These are phyloP conservation scores for Drosophila jambulina DNA, from an alignment of 1,140 invertebrate genomes.

Conservation along the genomic window DNA sequence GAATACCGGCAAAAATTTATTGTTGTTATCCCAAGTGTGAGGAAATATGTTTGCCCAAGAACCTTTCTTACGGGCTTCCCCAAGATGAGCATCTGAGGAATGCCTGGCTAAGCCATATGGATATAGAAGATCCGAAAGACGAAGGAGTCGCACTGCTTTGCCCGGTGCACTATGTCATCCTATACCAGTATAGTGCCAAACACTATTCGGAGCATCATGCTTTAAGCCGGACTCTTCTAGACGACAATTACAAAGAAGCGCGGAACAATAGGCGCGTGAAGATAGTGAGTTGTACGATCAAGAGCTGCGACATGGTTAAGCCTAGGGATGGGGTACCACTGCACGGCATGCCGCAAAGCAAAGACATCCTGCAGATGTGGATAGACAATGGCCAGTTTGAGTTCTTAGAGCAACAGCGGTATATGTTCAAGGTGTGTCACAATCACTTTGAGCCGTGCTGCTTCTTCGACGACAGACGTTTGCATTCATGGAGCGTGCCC, in stretches of 20 bases:
- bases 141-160: slow-evolving; percentile 23
- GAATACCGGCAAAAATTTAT: not conserved
- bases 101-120: slow-evolving; percentile 47
- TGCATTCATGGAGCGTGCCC: slow-evolving; percentile 65
- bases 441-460: slow-evolving; percentile 67
- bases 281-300: slow-evolving; percentile 54
- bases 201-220: slow-evolving; percentile 40
- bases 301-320: slow-evolving; percentile 43
- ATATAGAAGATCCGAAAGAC: slow-evolving; percentile 7
- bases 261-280: slow-evolving; percentile 44
- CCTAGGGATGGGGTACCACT: slow-evolving; percentile 50
- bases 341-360: slow-evolving; percentile 54
- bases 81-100: slow-evolving; percentile 19
- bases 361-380: slow-evolving; percentile 67
- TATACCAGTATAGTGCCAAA: slow-evolving; percentile 52
- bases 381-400: slow-evolving; percentile 59
- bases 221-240: slow-evolving; percentile 17
- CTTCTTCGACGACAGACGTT: slow-evolving; percentile 28
- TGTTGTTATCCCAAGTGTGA: slow-evolving; percentile 63
- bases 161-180: slow-evolving; percentile 53
- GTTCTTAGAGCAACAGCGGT: slow-evolving; percentile 51
- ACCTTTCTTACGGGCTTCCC: slow-evolving; percentile 39
- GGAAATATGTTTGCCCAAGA: slow-evolving; percentile 38
- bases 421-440: slow-evolving; percentile 63
- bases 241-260: slow-evolving; percentile 34